phyloP scores from a whole-genome alignment of 2,888 invertebrate genomes.

The Alcis repandata region DNA sequence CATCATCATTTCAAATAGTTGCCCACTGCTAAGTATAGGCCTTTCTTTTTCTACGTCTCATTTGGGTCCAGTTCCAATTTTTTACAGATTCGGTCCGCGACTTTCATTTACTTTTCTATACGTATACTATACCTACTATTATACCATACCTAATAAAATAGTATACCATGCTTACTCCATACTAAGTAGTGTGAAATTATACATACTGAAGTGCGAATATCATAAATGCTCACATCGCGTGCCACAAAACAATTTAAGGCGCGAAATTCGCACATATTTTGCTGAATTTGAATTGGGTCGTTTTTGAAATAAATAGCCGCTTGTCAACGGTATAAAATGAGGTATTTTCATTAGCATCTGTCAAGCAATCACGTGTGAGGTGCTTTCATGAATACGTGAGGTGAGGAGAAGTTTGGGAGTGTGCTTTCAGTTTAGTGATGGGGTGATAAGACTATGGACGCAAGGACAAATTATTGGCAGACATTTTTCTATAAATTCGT shows the following conservation, averaged over 20 bases:
- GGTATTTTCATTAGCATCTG: conserved; percentile 35
- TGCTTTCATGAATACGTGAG: conserved; percentile 32
- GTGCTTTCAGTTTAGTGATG: conserved; percentile 12
- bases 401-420: conserved; percentile 14
- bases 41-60: no score
- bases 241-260: conserved; percentile 32
- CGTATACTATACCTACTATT: no score
- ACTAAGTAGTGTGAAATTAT: not conserved
- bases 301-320: conserved; percentile 29
- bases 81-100: no score
- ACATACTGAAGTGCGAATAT: conserved; percentile 11
- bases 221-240: conserved; percentile 38
- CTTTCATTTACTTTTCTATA: no score
- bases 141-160: no score
- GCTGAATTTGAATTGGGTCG: conserved; percentile 35
- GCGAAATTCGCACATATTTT: conserved; percentile 36
- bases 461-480: not conserved
- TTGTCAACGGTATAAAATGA: conserved; percentile 32
- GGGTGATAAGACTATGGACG: not conserved
- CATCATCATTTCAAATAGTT: no score
- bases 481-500: no score
- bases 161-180: no score
- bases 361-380: conserved; percentile 24
- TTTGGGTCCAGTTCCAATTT: no score
- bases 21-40: no score